phyloP scores from a whole-genome alignment of 2,797 vertebrate genomes.

The Anguilla anguilla region DNA sequence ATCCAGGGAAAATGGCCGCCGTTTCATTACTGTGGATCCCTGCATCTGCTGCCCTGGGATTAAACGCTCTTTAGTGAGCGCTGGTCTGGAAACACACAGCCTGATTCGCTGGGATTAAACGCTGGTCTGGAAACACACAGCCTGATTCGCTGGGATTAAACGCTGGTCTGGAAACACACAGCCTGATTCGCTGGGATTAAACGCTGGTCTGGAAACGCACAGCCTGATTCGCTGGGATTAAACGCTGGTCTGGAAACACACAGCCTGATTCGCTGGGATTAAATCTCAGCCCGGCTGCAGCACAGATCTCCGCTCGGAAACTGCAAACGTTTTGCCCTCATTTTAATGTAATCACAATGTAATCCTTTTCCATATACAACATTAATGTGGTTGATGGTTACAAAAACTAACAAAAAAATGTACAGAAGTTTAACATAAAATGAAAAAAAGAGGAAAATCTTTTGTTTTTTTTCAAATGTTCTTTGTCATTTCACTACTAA shows the following conservation, averaged over 20 bases:
- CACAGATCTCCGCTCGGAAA: neutral
- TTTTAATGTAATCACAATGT: neutral
- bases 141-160: constrained; percentile 40
- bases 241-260: constrained; percentile 37
- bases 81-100: constrained; percentile 32
- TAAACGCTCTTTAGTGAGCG: constrained; percentile 27
- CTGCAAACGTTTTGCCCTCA: neutral
- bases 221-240: constrained; percentile 20
- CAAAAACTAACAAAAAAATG: neutral
- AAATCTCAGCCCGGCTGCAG: constrained; percentile 26
- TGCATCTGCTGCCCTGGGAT: constrained; percentile 22
- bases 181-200: too few species aligned
- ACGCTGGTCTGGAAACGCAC: constrained; percentile 19
- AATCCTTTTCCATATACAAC: neutral
- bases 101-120: too few species aligned
- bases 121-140: too few species aligned
- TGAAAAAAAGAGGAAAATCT: neutral
- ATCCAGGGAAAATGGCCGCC: constrained; percentile 25
- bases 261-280: constrained; percentile 20
- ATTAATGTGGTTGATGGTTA: neutral
- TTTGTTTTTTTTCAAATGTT: neutral
- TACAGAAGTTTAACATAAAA: neutral
- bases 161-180: too few species aligned
- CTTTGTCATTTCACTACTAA: neutral
- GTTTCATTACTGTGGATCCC: constrained; percentile 40